Base-by-base conservation (phyloP, 2,888 invertebrate species). In the Aspidiotus destructor region DNA sequence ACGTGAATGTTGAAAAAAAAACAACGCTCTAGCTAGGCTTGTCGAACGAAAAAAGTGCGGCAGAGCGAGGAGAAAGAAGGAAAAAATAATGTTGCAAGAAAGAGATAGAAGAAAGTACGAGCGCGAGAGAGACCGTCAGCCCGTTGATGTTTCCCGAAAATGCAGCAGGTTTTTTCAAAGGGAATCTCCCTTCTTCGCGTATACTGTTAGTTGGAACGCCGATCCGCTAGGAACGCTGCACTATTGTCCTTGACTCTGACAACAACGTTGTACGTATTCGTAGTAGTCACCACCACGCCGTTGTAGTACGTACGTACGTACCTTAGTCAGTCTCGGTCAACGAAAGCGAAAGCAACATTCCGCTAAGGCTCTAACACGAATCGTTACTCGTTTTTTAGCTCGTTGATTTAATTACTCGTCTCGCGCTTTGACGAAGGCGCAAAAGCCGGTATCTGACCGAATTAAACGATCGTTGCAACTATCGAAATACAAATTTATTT, bases 281-380 rank as follows among this genome's bases (percentile, higher is more conserved):
- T n/a, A 48, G 48, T 48, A 11, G 10, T 11, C 48, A 48, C 48
- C n/a, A n/a, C 48, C 11, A 48, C n/a, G 48, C 48, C 6, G 48
- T 48, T 13, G 10, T 44, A 44, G 13, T 48, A 48, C 48, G 48
- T 48, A 3, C 48, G 63, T 63, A 53, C 63, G 2, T 28, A 48
- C 41, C 41, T 63, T 58, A 67, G 67, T 67, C 67, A 67, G 48
- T 67, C 67, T 67, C 67, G 67, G 67, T 67, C 67, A 67, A 60
- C 67, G 67, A 67, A 67, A 67, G 67, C 58, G 67, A 67, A 67
- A 67, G 60, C 67, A 48, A 57, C 57, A 44, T 48, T 40, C 41
- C 41, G 16, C 13, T 28, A 63, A 63, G 54, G 52, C 63, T 52
- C 54, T 41, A 62, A 63, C 63, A 48, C 48, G 28, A 28, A 28